These are phyloP conservation scores for Spodoptera picta DNA, from an alignment of 2,888 invertebrate species.

Conservation along the genomic window DNA sequence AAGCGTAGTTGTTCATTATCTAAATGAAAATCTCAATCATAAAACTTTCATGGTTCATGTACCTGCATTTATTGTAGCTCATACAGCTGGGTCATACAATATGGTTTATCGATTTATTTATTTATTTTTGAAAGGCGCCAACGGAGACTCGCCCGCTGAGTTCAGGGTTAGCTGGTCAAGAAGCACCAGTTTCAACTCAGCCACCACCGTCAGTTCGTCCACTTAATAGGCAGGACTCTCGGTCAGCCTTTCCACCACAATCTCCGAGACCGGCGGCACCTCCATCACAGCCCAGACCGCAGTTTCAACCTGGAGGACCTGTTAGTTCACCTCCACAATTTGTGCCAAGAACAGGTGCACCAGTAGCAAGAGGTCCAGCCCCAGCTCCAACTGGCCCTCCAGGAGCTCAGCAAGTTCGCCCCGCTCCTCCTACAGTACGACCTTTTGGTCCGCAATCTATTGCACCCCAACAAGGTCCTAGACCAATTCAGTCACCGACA, in stretches of 20 bases:
- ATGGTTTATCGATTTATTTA: constrained; percentile 10
- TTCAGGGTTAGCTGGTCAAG: constrained; percentile 68
- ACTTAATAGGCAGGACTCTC: constrained; percentile 78
- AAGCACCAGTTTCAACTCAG: constrained; percentile 66
- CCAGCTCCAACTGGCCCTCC: constrained; percentile 70
- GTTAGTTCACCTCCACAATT: constrained; percentile 76
- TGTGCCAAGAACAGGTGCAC: constrained; percentile 74
- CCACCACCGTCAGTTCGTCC: constrained; percentile 75
- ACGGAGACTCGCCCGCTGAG: constrained; percentile 75
- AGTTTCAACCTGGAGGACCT: constrained; percentile 83
- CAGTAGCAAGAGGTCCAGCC: constrained; percentile 70
- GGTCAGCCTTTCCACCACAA: constrained; percentile 76
- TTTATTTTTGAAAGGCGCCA: constrained; percentile 75
- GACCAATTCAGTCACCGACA: constrained; percentile 72
- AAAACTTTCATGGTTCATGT: constrained; percentile 29
- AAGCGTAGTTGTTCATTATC: constrained; percentile 26
- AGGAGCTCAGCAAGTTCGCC: constrained; percentile 73
- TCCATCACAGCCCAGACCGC: constrained; percentile 75
- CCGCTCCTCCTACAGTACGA: constrained; percentile 71
- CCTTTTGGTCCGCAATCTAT: constrained; percentile 79
- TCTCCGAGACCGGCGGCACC: constrained; percentile 71
- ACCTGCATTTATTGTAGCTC: constrained; percentile 12
- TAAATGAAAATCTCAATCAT: constrained; percentile 44
- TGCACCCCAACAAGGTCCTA: constrained; percentile 73
- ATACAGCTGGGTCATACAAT: background rate